Evolutionary conservation across 2,888 invertebrate genomes (phyloP).

Genomic region (Andrena haemorrhoa): DNA sequence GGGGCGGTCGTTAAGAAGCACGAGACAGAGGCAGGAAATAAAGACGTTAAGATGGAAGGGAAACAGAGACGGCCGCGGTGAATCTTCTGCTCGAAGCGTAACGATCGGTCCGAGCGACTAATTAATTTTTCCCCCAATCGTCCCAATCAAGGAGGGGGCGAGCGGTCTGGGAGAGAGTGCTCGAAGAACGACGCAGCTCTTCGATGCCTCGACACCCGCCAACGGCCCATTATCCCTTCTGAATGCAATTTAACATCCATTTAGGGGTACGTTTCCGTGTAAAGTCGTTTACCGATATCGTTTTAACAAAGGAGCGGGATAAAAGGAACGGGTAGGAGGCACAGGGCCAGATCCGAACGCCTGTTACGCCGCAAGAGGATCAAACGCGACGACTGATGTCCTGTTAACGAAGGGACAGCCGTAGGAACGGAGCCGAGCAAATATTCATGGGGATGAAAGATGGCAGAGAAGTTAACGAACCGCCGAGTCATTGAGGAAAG

Average conservation of each 20-base stretch:
- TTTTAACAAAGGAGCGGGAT: conserved; percentile 5
- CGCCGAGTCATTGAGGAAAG: conserved; percentile 7
- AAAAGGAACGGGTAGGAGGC: too few species aligned
- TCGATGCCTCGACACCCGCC: conserved; percentile 41
- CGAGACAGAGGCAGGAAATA: conserved; percentile 24
- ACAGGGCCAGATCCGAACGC: background rate
- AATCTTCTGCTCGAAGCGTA: conserved; percentile 40
- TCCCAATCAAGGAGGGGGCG: conserved; percentile 3
- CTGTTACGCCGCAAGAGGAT: background rate
- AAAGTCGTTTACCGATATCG: conserved; percentile 22
- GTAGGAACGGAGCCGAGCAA: conserved; percentile 22
- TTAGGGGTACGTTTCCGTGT: conserved; percentile 5
- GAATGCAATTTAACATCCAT: conserved; percentile 47
- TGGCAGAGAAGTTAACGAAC: conserved; percentile 38
- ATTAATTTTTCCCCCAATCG: conserved; percentile 62
- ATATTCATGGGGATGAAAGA: conserved; percentile 48
- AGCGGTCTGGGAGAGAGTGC: conserved; percentile 10
- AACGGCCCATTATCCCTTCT: conserved; percentile 41
- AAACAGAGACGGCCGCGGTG: conserved; percentile 30
- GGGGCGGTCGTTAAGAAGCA: conserved; percentile 42
- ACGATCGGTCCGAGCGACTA: conserved; percentile 64
- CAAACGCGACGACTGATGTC: conserved; percentile 18
- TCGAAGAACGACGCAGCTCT: conserved; percentile 40
- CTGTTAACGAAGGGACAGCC: conserved; percentile 46
- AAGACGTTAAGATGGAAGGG: conserved; percentile 13